These are phyloP conservation scores for Drosophila prolongata DNA, from an alignment of 2,888 invertebrate species.

Conservation along the genomic window DNA sequence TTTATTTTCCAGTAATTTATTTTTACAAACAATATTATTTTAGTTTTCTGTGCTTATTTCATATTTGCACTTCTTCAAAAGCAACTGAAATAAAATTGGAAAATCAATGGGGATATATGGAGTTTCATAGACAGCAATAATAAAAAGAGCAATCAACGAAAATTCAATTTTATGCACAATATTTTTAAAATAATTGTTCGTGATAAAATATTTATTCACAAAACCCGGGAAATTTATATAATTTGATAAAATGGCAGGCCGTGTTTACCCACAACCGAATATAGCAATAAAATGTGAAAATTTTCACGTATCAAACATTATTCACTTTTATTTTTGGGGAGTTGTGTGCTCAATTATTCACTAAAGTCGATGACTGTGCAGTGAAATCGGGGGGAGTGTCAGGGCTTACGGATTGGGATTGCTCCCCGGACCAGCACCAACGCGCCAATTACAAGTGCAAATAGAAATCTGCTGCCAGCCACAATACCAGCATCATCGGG, in stretches of 20 bases:
- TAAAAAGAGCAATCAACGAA: slow-evolving; percentile 2
- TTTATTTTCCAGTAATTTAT: too few species aligned
- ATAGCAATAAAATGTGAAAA: slow-evolving; percentile 2
- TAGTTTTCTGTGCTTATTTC: too few species aligned
- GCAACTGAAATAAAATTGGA: too few species aligned
- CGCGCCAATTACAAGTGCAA: slow-evolving; percentile 74
- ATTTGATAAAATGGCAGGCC: slow-evolving; percentile 4
- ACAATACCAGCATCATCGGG: slow-evolving; percentile 12
- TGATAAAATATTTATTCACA: slow-evolving; percentile 14
- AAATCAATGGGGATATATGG: too few species aligned
- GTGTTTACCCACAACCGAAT: background rate
- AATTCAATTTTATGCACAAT: background rate
- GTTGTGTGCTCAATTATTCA: slow-evolving; percentile 64
- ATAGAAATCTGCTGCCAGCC: slow-evolving; percentile 50
- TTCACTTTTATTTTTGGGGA: slow-evolving; percentile 34
- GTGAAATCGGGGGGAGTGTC: slow-evolving; percentile 29
- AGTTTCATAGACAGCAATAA: background rate
- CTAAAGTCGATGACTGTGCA: slow-evolving; percentile 66
- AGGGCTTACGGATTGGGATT: slow-evolving; percentile 40
- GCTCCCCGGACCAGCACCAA: slow-evolving; percentile 39
- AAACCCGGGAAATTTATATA: background rate
- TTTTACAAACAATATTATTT: too few species aligned
- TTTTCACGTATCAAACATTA: slow-evolving; percentile 13
- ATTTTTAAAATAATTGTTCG: slow-evolving; percentile 7
- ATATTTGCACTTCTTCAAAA: too few species aligned